Percentiles rank a stretch among this genome's conserved stretches.
Conservation (phyloP, 2,113 vertebrate species). For the Recurvirostra avosetta region DNA sequence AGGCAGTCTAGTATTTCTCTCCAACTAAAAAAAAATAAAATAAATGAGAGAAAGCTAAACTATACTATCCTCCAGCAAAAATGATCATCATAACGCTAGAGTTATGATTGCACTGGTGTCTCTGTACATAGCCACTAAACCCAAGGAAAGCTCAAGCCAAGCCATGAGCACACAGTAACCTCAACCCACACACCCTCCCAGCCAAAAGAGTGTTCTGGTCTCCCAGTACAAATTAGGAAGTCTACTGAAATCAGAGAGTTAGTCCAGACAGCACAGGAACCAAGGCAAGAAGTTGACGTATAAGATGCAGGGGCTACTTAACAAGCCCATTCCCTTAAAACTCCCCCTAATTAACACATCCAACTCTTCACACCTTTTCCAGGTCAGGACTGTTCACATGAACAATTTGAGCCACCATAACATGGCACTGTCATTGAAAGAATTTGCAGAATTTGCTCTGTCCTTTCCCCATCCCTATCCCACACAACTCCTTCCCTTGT, state of each 20-base stretch:
- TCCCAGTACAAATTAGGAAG: neutral
- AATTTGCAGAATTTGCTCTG: neutral
- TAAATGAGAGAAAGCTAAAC: neutral
- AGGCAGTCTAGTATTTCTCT: neutral
- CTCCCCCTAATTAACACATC: neutral
- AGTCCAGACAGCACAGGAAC: neutral
- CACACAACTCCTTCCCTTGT: neutral
- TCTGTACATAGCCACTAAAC: neutral
- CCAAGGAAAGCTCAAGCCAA: neutral
- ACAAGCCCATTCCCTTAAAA: neutral
- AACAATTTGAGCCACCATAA: neutral
- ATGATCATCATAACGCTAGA: fast-evolving
- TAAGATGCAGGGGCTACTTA: neutral
- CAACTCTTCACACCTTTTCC: neutral
- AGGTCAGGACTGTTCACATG: neutral
- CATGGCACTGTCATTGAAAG: neutral
- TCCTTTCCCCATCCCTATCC: neutral
- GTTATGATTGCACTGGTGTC: neutral
- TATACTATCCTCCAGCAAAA: neutral
- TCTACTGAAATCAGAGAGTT: neutral
- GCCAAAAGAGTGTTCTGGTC: neutral
- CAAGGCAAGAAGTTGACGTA: neutral
- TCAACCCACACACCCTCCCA: neutral
- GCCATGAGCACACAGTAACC: neutral
- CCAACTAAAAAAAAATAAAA: neutral